A percentile compares a stretch with the other conserved stretches of the same genome.
phyloP scores from a whole-genome alignment of 2,113 vertebrate genomes.

The Ceuthmochares aereus region DNA sequence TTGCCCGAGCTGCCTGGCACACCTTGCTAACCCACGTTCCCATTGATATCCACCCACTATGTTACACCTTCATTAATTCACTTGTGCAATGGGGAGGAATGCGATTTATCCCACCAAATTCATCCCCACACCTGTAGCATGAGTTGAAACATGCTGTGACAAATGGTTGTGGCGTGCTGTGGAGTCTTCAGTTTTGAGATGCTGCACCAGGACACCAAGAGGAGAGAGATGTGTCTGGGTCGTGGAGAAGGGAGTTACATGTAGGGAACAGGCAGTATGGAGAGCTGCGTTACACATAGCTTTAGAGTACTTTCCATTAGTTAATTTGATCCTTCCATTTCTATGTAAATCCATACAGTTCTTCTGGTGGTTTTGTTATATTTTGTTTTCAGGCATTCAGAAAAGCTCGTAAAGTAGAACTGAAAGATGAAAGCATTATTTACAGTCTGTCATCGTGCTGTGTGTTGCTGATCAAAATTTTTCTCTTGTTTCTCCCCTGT shows the following conservation, averaged over 20 bases:
- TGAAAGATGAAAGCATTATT: background rate
- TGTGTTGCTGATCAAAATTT: background rate
- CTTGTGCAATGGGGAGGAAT: background rate
- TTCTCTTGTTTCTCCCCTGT: background rate
- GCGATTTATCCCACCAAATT: background rate
- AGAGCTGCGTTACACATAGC: background rate
- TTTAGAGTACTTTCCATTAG: background rate
- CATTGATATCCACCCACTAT: background rate
- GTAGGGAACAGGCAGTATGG: background rate
- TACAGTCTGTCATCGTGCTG: background rate
- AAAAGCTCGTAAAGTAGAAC: background rate
- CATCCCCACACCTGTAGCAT: accelerated
- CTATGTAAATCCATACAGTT: background rate
- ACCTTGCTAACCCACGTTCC: background rate
- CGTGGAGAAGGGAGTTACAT: background rate
- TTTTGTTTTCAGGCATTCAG: background rate
- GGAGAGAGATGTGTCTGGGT: background rate
- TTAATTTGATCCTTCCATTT: background rate
- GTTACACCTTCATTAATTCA: background rate
- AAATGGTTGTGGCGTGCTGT: background rate
- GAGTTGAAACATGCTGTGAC: background rate
- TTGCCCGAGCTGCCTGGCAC: background rate
- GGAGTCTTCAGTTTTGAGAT: accelerated
- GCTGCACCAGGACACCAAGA: background rate
- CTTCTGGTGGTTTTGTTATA: background rate